These are phyloP conservation scores for Ambastaia sidthimunki DNA, from an alignment of 2,797 vertebrate species.

Conservation along the genomic window DNA sequence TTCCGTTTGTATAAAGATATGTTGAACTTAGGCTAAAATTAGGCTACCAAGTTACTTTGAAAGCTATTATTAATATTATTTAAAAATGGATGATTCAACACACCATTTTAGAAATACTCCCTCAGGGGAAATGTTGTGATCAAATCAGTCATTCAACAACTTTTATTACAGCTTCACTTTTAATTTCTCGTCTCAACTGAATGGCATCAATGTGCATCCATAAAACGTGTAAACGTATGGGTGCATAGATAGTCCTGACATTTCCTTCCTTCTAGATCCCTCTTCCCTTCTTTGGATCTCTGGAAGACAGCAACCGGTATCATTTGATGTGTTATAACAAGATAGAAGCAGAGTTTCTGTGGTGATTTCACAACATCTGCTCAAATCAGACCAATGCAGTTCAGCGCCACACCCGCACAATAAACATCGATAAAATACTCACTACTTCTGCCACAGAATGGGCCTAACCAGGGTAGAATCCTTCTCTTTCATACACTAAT, in stretches of 20 bases:
- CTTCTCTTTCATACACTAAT: slow-evolving; percentile 1
- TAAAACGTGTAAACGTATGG: no score
- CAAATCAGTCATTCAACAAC: background rate
- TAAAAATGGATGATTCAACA: background rate
- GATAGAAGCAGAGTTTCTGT: slow-evolving; percentile 37
- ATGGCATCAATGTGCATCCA: background rate
- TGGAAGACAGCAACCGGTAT: background rate
- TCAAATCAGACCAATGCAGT: slow-evolving; percentile 37
- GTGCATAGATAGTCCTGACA: background rate
- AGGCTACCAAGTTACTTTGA: slow-evolving; percentile 1
- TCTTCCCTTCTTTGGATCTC: background rate
- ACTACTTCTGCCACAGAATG: slow-evolving; percentile 32
- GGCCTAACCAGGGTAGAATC: slow-evolving; percentile 32
- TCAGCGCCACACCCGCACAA: slow-evolving; percentile 44
- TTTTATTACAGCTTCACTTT: background rate
- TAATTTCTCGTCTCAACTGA: background rate
- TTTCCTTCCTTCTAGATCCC: background rate
- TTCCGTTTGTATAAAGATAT: background rate
- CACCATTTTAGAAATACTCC: background rate
- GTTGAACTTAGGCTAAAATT: background rate
- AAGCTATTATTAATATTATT: background rate
- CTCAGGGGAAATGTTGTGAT: background rate
- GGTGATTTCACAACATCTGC: slow-evolving; percentile 47
- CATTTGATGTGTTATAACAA: slow-evolving; percentile 9
- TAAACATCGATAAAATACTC: slow-evolving; percentile 15